Evolutionary conservation across 2,888 invertebrate species (phyloP).

Genomic region (Morpho achilles): DNA sequence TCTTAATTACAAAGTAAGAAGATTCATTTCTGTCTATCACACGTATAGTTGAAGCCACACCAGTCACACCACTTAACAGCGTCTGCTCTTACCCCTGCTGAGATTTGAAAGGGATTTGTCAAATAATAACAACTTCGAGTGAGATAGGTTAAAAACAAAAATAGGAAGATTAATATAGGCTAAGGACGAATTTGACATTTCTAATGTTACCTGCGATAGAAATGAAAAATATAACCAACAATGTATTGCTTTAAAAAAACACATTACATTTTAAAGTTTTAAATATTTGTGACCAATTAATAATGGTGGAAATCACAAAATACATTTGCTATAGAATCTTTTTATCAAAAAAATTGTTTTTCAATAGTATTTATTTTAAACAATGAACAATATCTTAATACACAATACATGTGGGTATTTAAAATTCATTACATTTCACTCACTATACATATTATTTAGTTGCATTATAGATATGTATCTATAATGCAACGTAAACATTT

Average conservation of each 20-base stretch:
- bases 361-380: too few species aligned
- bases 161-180: slow-evolving; percentile 23
- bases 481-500: too few species aligned
- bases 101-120: slow-evolving; percentile 62
- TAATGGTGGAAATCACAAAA: too few species aligned
- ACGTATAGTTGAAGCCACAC: slow-evolving; percentile 33
- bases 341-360: too few species aligned
- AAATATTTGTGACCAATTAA: too few species aligned
- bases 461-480: too few species aligned
- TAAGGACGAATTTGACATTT: slow-evolving; percentile 14
- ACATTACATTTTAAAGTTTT: too few species aligned
- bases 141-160: slow-evolving; percentile 29
- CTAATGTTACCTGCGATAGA: slow-evolving; percentile 5
- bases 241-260: not conserved
- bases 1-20: slow-evolving; percentile 38
- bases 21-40: slow-evolving; percentile 24
- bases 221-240: not conserved
- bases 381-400: too few species aligned
- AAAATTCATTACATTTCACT: too few species aligned
- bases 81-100: slow-evolving; percentile 57
- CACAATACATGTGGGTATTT: too few species aligned
- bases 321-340: too few species aligned
- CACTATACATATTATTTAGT: too few species aligned
- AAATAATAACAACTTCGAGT: slow-evolving; percentile 35
- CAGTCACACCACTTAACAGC: slow-evolving; percentile 45